Evolutionary conservation across 2,888 invertebrate species (phyloP), one percentile per base, ranked within the genome.

Genomic region (Bibio marci): DNA sequence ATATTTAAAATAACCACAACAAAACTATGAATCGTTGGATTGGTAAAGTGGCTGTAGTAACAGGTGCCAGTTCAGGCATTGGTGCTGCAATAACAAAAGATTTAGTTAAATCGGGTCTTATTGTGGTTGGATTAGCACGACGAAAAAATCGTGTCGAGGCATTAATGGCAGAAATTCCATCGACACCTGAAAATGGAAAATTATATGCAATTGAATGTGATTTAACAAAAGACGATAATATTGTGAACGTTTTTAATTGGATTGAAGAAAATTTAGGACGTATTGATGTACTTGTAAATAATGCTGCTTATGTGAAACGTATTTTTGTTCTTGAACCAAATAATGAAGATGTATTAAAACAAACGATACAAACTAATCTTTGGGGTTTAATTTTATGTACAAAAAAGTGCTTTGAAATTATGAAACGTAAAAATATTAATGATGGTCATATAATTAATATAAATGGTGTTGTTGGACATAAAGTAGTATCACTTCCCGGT

Each of bases 261-360:
- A 62, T 67, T 13, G 59, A 66, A 28, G 46, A 55, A 10, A 52
- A 59, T 3, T 45, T 67, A 3, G 72, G 71, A 0, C 66, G 66
- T 6, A 57, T 69, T 5, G 67, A 71, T 49, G 59, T 74, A 2
- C 56, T 71, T 35, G 51, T 74, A 10, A 74, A 73, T 48, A 71
- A 70, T 46, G 73, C 73, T 1, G 73, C 65, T 2, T 46, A 66
- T 8, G 39, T 57, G 2, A 35, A 41, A 1, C 2, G 30, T 26
- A 44, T 44, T 4, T 33, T 46, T 3, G 35, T 55, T 27, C 42
- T 43, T 33, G 45, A 47, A 10, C 45, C 48, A 37, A 43, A 48
- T 18, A 35, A 39, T n/a, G 31, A 37, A 3, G 43, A 52, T 19
- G 47, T 52, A 27, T 47, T 63, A 15, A 56, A 54, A 39, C 45